Conservation (phyloP, 2,888 invertebrate species). For the Stegophylla sp. region DNA sequence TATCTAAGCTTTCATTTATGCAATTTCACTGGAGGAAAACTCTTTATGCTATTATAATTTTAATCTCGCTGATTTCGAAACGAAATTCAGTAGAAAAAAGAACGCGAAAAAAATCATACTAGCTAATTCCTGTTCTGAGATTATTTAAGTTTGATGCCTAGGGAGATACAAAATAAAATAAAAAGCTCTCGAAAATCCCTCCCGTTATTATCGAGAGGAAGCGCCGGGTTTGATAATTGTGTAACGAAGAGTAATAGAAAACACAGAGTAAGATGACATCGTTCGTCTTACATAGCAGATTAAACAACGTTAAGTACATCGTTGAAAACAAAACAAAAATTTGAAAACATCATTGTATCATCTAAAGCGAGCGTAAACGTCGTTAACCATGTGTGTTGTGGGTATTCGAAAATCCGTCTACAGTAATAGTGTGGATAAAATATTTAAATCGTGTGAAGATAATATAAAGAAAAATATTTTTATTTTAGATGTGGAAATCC, state of each 20-base stretch:
- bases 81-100: background rate
- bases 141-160: background rate
- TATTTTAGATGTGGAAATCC: too few species aligned
- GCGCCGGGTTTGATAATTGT: slow-evolving; percentile 17
- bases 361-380: slow-evolving; percentile 19
- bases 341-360: slow-evolving; percentile 21
- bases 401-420: background rate
- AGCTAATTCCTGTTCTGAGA: background rate
- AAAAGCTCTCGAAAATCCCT: background rate
- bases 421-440: too few species aligned
- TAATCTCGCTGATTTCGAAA: background rate
- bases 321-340: slow-evolving; percentile 4
- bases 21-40: slow-evolving; percentile 3
- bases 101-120: background rate
- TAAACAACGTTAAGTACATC: slow-evolving; percentile 16
- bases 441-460: too few species aligned
- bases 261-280: background rate
- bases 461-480: too few species aligned
- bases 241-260: slow-evolving; percentile 34
- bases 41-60: slow-evolving; percentile 18
- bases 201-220: background rate
- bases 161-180: background rate
- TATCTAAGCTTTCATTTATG: slow-evolving; percentile 4
- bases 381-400: background rate
- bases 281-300: slow-evolving; percentile 36